Evolutionary conservation across 2,888 invertebrate species (phyloP).

Genomic region (Pinctada fucata): DNA sequence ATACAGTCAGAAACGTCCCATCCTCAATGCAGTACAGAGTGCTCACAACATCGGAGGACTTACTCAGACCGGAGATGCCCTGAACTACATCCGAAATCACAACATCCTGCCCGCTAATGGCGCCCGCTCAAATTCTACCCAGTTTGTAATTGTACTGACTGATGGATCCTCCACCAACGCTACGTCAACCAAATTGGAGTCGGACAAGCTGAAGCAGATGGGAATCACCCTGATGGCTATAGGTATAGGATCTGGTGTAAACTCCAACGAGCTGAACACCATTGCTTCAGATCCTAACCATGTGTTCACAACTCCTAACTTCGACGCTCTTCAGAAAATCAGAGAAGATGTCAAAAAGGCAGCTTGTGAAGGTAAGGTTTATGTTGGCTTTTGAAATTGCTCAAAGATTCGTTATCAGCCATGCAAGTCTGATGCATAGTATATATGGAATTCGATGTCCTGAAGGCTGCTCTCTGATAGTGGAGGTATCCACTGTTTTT

Average conservation of each 20-base stretch:
- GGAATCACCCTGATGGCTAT: constrained; percentile 49
- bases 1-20: constrained; percentile 43
- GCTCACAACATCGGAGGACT: constrained; percentile 45
- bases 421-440: background rate
- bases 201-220: constrained; percentile 45
- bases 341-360: constrained; percentile 45
- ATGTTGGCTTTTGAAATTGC: background rate
- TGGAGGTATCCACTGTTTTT: background rate
- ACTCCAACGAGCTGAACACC: constrained; percentile 49
- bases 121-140: constrained; percentile 41
- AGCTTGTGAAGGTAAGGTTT: constrained; percentile 46
- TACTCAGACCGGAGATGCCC: constrained; percentile 52
- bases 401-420: background rate
- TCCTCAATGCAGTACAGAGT: constrained; percentile 51
- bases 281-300: constrained; percentile 49
- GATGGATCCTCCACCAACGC: constrained; percentile 51
- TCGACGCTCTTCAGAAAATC: constrained; percentile 40
- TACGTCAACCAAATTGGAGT: constrained; percentile 44
- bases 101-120: constrained; percentile 48
- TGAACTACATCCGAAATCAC: constrained; percentile 45
- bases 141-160: constrained; percentile 54
- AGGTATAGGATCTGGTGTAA: constrained; percentile 53
- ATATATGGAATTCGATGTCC: background rate
- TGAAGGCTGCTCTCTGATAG: background rate
- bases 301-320: constrained; percentile 41